Evolutionary conservation across 2,113 vertebrate genomes (phyloP).

Genomic region (Choloepus hoffmanni): DNA sequence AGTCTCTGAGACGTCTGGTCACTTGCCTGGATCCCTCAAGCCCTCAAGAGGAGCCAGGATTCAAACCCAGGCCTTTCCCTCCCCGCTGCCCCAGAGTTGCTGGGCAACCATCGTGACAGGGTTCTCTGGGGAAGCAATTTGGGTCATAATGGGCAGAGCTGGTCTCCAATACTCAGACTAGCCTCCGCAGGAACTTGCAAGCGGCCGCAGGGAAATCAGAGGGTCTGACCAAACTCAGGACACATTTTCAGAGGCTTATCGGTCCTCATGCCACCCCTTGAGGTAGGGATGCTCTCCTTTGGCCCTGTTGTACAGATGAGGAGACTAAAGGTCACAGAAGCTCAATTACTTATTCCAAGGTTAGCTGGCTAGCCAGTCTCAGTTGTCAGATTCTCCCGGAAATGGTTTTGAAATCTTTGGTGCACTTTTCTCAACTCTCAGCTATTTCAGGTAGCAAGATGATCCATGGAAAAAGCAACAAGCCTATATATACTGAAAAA

Average conservation of each 20-base stretch:
- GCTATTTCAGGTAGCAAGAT: neutral
- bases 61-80: neutral
- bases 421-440: neutral
- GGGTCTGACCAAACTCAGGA: neutral
- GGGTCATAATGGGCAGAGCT: constrained; percentile 44
- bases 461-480: neutral
- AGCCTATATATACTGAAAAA: neutral
- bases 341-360: neutral
- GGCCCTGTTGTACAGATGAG: neutral
- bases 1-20: neutral
- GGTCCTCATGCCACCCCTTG: neutral
- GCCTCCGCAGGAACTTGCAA: neutral
- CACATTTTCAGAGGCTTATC: neutral
- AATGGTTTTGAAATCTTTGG: neutral
- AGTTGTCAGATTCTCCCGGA: neutral
- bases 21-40: neutral
- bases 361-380: neutral
- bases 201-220: neutral
- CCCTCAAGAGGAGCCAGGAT: neutral
- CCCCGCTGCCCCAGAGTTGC: neutral
- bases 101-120: constrained; percentile 57
- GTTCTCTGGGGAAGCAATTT: neutral
- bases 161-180: neutral
- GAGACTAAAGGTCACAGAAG: neutral
- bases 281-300: neutral